Evolutionary conservation across 2,113 vertebrate genomes (phyloP).

Genomic region (Megaceryle maxima): DNA sequence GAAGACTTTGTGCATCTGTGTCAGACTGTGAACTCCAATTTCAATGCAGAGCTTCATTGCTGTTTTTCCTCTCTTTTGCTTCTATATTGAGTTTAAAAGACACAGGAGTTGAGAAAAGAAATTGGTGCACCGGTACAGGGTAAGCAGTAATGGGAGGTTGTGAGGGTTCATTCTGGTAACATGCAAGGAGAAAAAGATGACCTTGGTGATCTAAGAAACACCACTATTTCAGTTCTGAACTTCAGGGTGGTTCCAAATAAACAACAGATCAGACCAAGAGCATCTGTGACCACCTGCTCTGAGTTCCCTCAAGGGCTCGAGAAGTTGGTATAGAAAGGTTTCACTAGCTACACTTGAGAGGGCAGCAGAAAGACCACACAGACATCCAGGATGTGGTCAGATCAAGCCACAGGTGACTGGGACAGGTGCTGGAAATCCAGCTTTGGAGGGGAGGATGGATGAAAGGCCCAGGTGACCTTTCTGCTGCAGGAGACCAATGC

Average conservation of each 20-base stretch:
- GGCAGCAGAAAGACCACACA: background rate
- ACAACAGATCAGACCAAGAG: background rate
- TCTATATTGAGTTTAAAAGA: background rate
- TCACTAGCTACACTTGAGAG: background rate
- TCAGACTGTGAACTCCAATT: slow-evolving; percentile 2
- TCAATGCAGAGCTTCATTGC: background rate
- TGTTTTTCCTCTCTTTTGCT: background rate
- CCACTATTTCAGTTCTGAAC: background rate
- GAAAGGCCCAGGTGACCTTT: background rate
- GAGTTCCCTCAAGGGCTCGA: background rate
- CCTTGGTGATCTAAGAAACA: background rate
- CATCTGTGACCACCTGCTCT: background rate
- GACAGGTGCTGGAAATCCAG: background rate
- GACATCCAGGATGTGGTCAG: background rate
- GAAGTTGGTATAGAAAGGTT: background rate
- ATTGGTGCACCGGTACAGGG: background rate
- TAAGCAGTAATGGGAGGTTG: background rate
- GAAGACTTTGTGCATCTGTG: background rate
- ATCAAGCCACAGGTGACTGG: fast-evolving
- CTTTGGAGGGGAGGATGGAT: background rate
- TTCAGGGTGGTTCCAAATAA: background rate
- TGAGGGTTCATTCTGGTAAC: background rate
- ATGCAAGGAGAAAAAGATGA: background rate
- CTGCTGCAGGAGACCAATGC: background rate
- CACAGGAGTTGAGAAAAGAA: background rate